A percentile compares a stretch with the other conserved stretches of the same genome.
Evolutionary conservation across 2,113 vertebrate species (phyloP).

Genomic region (Uria aalge): DNA sequence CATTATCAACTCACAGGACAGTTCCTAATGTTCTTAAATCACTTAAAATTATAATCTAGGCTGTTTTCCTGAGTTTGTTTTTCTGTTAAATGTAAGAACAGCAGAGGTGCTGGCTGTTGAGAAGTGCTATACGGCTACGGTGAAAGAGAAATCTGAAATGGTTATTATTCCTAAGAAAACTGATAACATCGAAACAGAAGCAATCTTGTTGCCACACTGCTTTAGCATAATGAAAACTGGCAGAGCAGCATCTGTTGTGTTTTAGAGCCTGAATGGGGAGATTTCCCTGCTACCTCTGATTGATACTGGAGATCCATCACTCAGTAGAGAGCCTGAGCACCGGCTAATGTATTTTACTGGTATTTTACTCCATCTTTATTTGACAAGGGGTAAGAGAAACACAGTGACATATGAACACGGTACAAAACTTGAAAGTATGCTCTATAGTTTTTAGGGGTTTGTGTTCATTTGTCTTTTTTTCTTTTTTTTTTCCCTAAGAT

Average conservation of each 20-base stretch:
- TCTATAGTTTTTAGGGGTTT: neutral
- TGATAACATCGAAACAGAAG: neutral
- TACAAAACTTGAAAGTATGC: neutral
- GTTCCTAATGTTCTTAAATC: conserved; percentile 53
- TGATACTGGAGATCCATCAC: neutral
- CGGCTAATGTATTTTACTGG: neutral
- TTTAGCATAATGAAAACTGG: neutral
- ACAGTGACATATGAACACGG: accelerated
- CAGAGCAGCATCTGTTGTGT: neutral
- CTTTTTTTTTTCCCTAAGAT: neutral
- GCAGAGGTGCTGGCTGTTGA: neutral
- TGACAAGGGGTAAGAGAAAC: neutral
- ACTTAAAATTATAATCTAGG: conserved; percentile 29
- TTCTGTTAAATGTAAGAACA: neutral
- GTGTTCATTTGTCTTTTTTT: neutral
- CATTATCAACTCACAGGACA: conserved; percentile 52
- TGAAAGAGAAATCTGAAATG: neutral
- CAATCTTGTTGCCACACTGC: neutral
- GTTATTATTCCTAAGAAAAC: neutral
- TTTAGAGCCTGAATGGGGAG: neutral
- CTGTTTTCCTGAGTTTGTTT: neutral
- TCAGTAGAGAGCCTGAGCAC: neutral
- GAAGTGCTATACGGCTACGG: neutral
- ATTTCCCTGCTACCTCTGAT: neutral
- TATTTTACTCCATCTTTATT: neutral